Conservation (phyloP, 2,797 vertebrate genomes). For the Pseudochirops corinnae region DNA sequence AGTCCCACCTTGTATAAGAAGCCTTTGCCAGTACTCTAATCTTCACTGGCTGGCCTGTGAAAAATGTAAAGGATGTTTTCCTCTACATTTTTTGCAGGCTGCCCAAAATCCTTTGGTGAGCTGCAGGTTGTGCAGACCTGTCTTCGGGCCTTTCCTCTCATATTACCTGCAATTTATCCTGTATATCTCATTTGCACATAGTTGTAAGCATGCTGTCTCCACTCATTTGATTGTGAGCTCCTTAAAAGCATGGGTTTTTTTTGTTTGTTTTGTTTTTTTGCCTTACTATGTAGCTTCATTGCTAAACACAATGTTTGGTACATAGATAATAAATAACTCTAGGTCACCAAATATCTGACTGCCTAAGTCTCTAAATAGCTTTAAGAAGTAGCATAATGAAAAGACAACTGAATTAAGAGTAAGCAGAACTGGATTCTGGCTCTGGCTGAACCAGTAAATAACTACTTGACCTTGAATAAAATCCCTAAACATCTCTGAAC, state of each 20-base stretch:
- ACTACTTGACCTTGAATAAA: background rate
- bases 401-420: background rate
- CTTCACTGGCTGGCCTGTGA: background rate
- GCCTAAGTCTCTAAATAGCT: background rate
- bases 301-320: too few relatives aligned
- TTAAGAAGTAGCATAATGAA: background rate
- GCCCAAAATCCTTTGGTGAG: too few relatives aligned
- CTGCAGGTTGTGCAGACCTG: too few relatives aligned
- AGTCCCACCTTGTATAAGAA: background rate
- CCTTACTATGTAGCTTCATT: background rate
- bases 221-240: background rate
- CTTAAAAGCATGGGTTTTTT: background rate
- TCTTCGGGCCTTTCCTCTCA: background rate
- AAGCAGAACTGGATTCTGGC: background rate
- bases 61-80: too few relatives aligned
- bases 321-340: background rate
- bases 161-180: background rate
- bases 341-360: background rate
- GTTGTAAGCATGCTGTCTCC: background rate
- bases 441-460: background rate
- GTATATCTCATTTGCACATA: background rate
- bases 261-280: background rate
- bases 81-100: too few relatives aligned
- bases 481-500: background rate
- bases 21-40: background rate